Conservation (phyloP, 2,888 invertebrate genomes). For the Leptopilina myrica region DNA sequence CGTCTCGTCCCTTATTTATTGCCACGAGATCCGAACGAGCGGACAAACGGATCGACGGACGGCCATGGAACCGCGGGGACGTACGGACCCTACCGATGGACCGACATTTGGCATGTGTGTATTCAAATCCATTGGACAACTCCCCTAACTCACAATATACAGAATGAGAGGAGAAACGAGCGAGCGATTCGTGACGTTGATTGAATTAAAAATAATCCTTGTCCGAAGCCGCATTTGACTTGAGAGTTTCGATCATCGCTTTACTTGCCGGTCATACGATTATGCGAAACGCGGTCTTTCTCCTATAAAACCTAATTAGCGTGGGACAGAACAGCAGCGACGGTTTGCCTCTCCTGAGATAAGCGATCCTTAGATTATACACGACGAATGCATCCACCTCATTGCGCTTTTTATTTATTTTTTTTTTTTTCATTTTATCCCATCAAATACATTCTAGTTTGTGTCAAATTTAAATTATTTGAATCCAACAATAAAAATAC, state of each 20-base stretch:
- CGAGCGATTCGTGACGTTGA: constrained; percentile 61
- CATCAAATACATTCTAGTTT: no score
- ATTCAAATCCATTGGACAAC: constrained; percentile 69
- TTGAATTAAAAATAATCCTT: constrained; percentile 69
- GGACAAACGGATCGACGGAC: constrained; percentile 66
- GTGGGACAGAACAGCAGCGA: constrained; percentile 44
- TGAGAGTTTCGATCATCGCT: constrained; percentile 39
- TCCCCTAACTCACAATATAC: constrained; percentile 60
- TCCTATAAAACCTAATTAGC: constrained; percentile 50
- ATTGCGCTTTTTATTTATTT: neutral
- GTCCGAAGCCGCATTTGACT: constrained; percentile 47
- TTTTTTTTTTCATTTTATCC: no score
- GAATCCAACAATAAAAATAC: no score
- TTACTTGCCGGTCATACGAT: constrained; percentile 45
- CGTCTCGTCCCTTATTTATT: constrained; percentile 73
- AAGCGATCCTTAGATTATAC: constrained; percentile 37
- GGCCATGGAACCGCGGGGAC: constrained; percentile 56
- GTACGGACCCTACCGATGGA: constrained; percentile 53
- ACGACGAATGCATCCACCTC: constrained; percentile 12
- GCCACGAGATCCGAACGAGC: constrained; percentile 66
- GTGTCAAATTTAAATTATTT: no score
- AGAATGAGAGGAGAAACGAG: constrained; percentile 40
- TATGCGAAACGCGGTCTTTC: constrained; percentile 45
- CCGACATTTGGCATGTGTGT: constrained; percentile 71
- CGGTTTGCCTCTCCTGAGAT: constrained; percentile 10